phyloP scores from a whole-genome alignment of 2,888 invertebrate species.

The Thyatira batis region DNA sequence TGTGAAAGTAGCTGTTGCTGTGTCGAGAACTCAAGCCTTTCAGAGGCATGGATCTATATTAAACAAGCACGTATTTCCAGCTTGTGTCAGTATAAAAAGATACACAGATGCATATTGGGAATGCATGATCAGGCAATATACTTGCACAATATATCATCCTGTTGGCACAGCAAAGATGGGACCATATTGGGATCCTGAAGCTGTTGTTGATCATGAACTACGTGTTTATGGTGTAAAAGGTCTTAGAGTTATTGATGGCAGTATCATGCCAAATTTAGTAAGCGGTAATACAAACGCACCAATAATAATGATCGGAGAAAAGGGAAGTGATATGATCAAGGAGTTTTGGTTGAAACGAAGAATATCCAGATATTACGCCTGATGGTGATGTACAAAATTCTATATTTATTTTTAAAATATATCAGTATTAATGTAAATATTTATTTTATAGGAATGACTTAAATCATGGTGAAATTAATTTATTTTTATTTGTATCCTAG shows the following conservation, averaged over 20 bases:
- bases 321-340: conserved; percentile 93
- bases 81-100: conserved; percentile 85
- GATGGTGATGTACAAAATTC: conserved; percentile 43
- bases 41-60: conserved; percentile 87
- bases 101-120: conserved; percentile 92
- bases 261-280: conserved; percentile 92
- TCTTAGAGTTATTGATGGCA: conserved; percentile 91
- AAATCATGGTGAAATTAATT: conserved; percentile 1
- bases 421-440: conserved; percentile 43
- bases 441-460: background rate
- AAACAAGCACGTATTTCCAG: conserved; percentile 88
- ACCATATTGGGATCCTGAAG: conserved; percentile 91
- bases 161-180: conserved; percentile 96
- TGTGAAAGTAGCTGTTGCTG: conserved; percentile 90
- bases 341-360: conserved; percentile 88
- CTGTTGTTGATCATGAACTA: conserved; percentile 91
- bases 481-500: conserved; percentile 15
- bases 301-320: conserved; percentile 94
- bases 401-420: conserved; percentile 21
- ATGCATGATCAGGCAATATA: conserved; percentile 92
- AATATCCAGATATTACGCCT: conserved; percentile 69
- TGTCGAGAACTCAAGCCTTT: conserved; percentile 91
- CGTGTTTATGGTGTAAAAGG: conserved; percentile 91
- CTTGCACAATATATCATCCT: conserved; percentile 93
- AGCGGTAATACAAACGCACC: conserved; percentile 94